phyloP scores from a whole-genome alignment of 2,113 vertebrate genomes.

The Acrocephalus kingi region DNA sequence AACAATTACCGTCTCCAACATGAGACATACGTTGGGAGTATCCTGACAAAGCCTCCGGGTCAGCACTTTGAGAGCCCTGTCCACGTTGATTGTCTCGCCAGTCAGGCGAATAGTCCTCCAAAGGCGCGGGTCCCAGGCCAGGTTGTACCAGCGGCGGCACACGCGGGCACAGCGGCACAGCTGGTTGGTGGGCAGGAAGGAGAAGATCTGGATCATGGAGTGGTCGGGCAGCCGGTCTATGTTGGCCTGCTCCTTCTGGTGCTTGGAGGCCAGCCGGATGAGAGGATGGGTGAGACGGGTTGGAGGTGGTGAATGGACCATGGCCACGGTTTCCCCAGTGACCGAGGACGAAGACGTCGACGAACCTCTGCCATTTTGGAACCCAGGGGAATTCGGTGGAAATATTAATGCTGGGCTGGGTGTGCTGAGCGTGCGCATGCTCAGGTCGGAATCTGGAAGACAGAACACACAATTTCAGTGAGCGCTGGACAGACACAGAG shows the following conservation, averaged over 20 bases:
- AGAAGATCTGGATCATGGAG: slow-evolving; percentile 86
- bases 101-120: slow-evolving; percentile 90
- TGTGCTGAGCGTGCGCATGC: slow-evolving; percentile 93
- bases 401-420: slow-evolving; percentile 93
- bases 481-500: fast-evolving
- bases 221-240: slow-evolving; percentile 89
- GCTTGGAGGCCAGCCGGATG: slow-evolving; percentile 80
- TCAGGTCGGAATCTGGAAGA: slow-evolving; percentile 89
- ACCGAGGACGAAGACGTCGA: slow-evolving; percentile 90
- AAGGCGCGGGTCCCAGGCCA: slow-evolving; percentile 95
- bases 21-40: slow-evolving; percentile 96
- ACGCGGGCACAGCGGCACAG: slow-evolving; percentile 93
- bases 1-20: slow-evolving; percentile 90
- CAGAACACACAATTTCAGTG: slow-evolving; percentile 5
- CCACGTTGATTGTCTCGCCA: slow-evolving; percentile 90
- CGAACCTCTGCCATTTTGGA: slow-evolving; percentile 87
- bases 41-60: slow-evolving; percentile 96
- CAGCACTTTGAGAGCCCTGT: slow-evolving; percentile 92
- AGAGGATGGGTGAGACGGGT: slow-evolving; percentile 81
- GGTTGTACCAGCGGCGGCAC: slow-evolving; percentile 95
- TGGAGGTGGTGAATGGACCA: slow-evolving; percentile 88
- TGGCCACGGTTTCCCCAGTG: slow-evolving; percentile 89
- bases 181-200: slow-evolving; percentile 94
- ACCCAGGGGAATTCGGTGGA: slow-evolving; percentile 81
- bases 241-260: slow-evolving; percentile 81